Evolutionary conservation across 2,888 invertebrate species (phyloP), one percentile per base, ranked within the genome.

Genomic region (Eudasyphora cyanicolor): DNA sequence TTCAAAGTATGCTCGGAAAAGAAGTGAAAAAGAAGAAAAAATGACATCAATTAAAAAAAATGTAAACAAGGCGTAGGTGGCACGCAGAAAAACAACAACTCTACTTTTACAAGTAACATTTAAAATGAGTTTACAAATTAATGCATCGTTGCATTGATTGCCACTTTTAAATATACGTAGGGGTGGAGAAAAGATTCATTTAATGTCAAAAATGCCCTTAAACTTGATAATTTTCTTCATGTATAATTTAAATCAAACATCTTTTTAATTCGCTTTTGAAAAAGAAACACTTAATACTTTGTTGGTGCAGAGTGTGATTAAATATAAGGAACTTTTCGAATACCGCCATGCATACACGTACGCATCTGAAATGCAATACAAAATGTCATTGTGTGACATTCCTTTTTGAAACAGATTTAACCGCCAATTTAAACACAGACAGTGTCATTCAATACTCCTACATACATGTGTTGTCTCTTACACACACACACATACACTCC

Each of bases 81-180:
- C 27, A n/a, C n/a, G n/a, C n/a, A n/a, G 71, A 19, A 14, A 42
- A 57, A 17, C 38, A 67, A 67, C 2, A 54, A 71, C 45, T n/a
- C 27, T 14, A 49, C 29, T 27, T 74, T 35, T 75, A 57, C 14
- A 29, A 57, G 57, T 54, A 45, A 75, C 49, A 35, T 70, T 79
- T 77, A 57, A 81, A 84, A 81, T 73, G 57, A 81, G 81, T 81
- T 79, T 81, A 80, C 81, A 90, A 89, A 89, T 90, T 90, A 90
- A 90, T 89, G 90, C 89, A 87, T 89, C 87, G 88, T 87, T 90
- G 89, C 90, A 88, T 89, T 89, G 89, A 89, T 90, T 90, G 89
- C 86, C 87, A 76, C 70, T 21, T 78, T 76, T 84, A 69, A 76
- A 70, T 24, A 14, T 45, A 77, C 85, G 85, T n/a, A 84, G 84